Conservation (phyloP, 64 coral and sea anemone species). For the Stylophora pistillata region DNA sequence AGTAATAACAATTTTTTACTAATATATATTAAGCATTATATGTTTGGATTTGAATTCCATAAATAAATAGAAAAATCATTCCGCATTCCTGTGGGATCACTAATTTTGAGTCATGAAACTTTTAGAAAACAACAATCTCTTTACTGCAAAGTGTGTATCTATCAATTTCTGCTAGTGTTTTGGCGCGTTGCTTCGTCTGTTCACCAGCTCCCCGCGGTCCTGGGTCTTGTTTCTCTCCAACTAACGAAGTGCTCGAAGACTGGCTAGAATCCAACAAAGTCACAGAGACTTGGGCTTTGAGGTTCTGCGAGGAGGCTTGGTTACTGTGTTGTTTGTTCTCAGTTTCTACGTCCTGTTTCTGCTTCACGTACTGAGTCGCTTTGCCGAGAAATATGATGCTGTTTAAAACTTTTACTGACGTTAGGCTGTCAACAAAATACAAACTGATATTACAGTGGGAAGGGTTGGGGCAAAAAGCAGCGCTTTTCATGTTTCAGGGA, state of each 20-base stretch:
- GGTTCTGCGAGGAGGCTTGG: background rate
- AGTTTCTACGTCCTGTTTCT: slow-evolving; percentile 63
- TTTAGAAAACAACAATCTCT: slow-evolving; percentile 80
- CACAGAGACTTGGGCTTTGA: slow-evolving; percentile 14
- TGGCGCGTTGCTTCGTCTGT: slow-evolving; percentile 44
- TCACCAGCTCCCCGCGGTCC: background rate
- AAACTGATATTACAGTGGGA: no score
- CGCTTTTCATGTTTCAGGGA: no score
- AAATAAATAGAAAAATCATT: background rate
- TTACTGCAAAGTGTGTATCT: slow-evolving; percentile 97
- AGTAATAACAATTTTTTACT: no score
- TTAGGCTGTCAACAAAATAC: slow-evolving; percentile 52
- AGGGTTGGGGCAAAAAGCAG: no score
- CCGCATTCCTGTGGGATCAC: background rate
- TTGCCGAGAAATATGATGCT: slow-evolving; percentile 97
- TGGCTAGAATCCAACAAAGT: slow-evolving; percentile 48
- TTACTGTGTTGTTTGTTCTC: background rate
- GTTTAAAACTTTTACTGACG: slow-evolving; percentile 89
- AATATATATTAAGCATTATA: no score
- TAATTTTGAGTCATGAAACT: background rate
- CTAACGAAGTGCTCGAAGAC: slow-evolving; percentile 3
- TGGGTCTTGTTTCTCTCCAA: background rate
- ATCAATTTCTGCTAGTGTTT: slow-evolving; percentile 89
- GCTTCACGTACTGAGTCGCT: slow-evolving; percentile 76
- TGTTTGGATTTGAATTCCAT: no score